Conservation (phyloP, 2,797 vertebrate species). For the Triplophysa yarkandensis region DNA sequence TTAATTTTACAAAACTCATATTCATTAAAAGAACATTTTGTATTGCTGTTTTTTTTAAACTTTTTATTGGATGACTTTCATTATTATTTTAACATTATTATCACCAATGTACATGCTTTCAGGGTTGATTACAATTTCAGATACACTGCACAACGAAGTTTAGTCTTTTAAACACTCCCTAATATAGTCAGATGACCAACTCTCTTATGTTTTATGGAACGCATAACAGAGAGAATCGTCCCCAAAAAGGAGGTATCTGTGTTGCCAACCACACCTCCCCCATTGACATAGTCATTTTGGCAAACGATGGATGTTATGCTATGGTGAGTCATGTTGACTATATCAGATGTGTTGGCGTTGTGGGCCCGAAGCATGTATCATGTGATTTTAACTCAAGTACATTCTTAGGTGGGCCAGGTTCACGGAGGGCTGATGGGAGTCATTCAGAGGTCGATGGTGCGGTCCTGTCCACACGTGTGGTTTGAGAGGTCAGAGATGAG, state of each 20-base stretch:
- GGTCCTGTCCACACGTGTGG: constrained; percentile 93
- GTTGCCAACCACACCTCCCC: constrained; percentile 97
- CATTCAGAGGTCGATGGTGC: constrained; percentile 90
- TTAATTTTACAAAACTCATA: not conserved
- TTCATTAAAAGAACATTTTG: not conserved
- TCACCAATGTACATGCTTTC: too few relatives aligned
- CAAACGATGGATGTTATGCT: constrained; percentile 93
- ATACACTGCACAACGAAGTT: not conserved
- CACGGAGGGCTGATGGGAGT: constrained; percentile 92
- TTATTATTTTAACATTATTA: too few relatives aligned
- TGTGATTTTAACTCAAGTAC: constrained; percentile 1
- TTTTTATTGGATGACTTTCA: too few relatives aligned
- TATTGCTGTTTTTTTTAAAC: too few relatives aligned
- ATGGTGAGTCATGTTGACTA: constrained; percentile 81
- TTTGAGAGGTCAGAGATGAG: constrained; percentile 95
- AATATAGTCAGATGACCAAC: constrained; percentile 12
- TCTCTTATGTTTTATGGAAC: constrained; percentile 29
- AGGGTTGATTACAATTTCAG: not conserved
- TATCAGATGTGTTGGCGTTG: not conserved
- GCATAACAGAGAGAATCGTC: constrained; percentile 84
- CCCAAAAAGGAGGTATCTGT: constrained; percentile 93
- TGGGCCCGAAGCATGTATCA: constrained; percentile 1
- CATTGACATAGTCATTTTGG: constrained; percentile 91
- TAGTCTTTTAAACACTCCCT: not conserved
- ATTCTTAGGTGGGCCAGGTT: constrained; percentile 87